Conservation (phyloP, 2,113 vertebrate genomes). For the Chrysochloris asiatica region DNA sequence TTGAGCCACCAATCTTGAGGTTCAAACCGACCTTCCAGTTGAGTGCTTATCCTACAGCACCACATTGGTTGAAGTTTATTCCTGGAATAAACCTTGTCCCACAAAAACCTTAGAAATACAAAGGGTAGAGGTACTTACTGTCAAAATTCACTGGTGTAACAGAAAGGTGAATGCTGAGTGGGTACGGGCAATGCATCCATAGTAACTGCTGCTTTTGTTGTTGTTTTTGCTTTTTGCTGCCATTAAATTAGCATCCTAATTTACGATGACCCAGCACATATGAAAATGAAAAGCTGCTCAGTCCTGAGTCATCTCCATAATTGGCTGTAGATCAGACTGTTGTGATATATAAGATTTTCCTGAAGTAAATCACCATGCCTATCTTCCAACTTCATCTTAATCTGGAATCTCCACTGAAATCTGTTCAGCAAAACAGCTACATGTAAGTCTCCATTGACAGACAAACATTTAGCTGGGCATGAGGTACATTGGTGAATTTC, state of each 20-base stretch:
- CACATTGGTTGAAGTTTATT: background rate
- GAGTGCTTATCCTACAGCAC: no score
- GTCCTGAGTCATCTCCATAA: background rate
- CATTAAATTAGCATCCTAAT: background rate
- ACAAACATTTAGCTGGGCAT: background rate
- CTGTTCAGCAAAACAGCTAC: background rate
- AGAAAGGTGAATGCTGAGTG: background rate
- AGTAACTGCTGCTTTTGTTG: background rate
- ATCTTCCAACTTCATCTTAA: background rate
- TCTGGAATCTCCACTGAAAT: background rate
- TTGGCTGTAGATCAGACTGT: background rate
- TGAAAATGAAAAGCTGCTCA: background rate
- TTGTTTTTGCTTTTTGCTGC: background rate
- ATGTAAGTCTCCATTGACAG: background rate
- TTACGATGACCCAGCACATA: background rate
- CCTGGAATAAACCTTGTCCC: background rate
- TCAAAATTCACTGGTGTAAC: background rate
- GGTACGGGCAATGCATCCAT: background rate
- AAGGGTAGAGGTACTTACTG: background rate
- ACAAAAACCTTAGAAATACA: background rate
- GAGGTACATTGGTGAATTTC: background rate
- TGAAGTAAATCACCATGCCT: background rate
- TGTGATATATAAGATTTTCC: background rate
- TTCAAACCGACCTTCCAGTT: no score
- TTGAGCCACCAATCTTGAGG: no score